Evolutionary conservation across 2,888 invertebrate genomes (phyloP).

Genomic region (Chymomyza fuscimana): DNA sequence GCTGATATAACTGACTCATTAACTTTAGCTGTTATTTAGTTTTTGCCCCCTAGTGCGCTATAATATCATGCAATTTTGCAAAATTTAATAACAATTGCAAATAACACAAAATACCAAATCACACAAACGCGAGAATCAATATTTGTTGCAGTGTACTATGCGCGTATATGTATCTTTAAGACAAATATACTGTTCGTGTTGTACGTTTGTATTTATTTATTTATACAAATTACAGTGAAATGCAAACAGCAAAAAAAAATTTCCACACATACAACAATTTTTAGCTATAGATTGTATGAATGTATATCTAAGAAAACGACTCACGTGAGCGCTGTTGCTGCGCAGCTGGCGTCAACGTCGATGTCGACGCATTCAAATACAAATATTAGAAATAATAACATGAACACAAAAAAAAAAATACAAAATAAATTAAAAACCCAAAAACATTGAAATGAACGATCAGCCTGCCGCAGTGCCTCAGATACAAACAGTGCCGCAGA

Average conservation of each 20-base stretch:
- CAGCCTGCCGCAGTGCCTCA: constrained; percentile 60
- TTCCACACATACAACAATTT: constrained; percentile 69
- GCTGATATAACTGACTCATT: neutral
- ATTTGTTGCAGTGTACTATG: neutral
- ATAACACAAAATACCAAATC: neutral
- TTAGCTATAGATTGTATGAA: constrained; percentile 33
- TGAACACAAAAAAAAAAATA: constrained; percentile 28
- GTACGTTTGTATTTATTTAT: constrained; percentile 61
- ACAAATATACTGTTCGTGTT: neutral
- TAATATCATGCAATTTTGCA: neutral
- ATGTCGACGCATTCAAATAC: constrained; percentile 18
- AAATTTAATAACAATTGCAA: neutral
- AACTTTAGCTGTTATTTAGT: neutral
- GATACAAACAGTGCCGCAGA: too few relatives aligned
- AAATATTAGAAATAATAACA: constrained; percentile 56
- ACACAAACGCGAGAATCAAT: neutral
- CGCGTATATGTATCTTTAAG: constrained; percentile 29
- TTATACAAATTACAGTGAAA: constrained; percentile 62
- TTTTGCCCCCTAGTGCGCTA: neutral
- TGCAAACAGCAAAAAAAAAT: constrained; percentile 26
- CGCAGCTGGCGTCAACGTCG: constrained; percentile 32
- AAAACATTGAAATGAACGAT: constrained; percentile 70
- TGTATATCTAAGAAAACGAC: constrained; percentile 43
- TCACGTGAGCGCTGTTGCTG: constrained; percentile 66
- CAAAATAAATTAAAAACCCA: constrained; percentile 51